These are phyloP conservation scores for Himalopsyche anomala DNA, from an alignment of 2,888 invertebrate species.

Conservation along the genomic window DNA sequence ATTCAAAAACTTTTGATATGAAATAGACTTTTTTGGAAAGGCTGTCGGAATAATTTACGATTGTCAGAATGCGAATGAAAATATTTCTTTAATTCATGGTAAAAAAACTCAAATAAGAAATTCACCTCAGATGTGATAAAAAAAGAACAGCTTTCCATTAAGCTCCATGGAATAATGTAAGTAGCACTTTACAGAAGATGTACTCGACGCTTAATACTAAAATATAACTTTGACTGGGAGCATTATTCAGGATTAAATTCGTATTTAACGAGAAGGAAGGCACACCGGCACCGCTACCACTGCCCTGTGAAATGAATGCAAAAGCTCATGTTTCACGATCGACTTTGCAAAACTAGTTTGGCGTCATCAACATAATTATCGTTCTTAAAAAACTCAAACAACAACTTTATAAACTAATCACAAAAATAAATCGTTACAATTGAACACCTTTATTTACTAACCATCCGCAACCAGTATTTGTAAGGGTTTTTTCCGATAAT, in stretches of 20 bases:
- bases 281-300: constrained; percentile 37
- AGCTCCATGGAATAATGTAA: constrained; percentile 11
- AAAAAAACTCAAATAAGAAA: constrained; percentile 38
- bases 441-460: too few species aligned
- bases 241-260: constrained; percentile 52
- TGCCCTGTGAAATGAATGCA: constrained; percentile 9
- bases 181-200: constrained; percentile 43
- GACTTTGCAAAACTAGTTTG: not conserved
- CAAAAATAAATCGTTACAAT: too few species aligned
- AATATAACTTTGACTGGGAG: constrained; percentile 44
- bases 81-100: not conserved
- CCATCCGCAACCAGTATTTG: too few species aligned
- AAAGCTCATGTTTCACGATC: not conserved
- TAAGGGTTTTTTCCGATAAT: too few species aligned
- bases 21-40: not conserved
- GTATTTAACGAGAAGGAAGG: constrained; percentile 47
- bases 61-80: constrained; percentile 26
- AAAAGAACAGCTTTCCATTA: constrained; percentile 45
- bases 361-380: not conserved
- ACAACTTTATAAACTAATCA: too few species aligned
- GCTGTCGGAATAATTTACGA: constrained; percentile 48
- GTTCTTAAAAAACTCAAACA: too few species aligned
- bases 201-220: constrained; percentile 23
- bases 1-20: too few species aligned
- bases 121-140: constrained; percentile 46